Base-by-base conservation (phyloP, 2,113 vertebrate genomes). In the Hydrolagus affinis region DNA sequence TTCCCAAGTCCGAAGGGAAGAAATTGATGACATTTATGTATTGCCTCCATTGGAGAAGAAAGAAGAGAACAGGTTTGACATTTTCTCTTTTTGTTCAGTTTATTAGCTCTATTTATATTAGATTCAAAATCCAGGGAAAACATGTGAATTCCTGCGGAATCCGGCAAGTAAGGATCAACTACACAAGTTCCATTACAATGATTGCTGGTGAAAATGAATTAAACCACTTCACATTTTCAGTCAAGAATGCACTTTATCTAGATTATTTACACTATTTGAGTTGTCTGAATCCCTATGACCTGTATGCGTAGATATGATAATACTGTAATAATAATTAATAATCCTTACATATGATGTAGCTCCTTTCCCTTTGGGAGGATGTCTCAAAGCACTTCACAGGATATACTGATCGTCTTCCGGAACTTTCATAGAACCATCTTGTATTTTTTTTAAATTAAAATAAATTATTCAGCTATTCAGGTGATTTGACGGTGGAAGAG, bases 21-120 rank as follows among this genome's bases (percentile, higher is more conserved):
- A 92, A 85, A 88, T 93, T 74, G 95, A 98, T 74, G 95, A 99
- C 88, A 93, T 98, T 25, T 98, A 96, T 64, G 89, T 90, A 77
- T 91, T 99, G 4, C 96, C 97, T 10, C 89, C 95, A 66, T 93
- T 98, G 88, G 90, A 94, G 87, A 88, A 96, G 17, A 92, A 93
- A 86, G 93, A 95, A 28, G 93, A 91, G 88, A 94, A 94, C 70
- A 97, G 96, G 96, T 97, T 88, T 9, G 77, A 0, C 17, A 69
- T 66, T 44, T 6, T 9, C 57, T 30, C 6, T 11, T 60, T 32
- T 0, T 71, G 44, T 59, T 80, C 60, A 11, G 12, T 23, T n/a
- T 14, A 4, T 25, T 25, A 59, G 12, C 11, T 78, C 11, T 62
- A 78, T 25, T 78, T 15, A n/a, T 3, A 21, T 17, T n/a, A 21